Evolutionary conservation across 2,113 vertebrate genomes (phyloP).

Genomic region (Dryoscopus gambensis): DNA sequence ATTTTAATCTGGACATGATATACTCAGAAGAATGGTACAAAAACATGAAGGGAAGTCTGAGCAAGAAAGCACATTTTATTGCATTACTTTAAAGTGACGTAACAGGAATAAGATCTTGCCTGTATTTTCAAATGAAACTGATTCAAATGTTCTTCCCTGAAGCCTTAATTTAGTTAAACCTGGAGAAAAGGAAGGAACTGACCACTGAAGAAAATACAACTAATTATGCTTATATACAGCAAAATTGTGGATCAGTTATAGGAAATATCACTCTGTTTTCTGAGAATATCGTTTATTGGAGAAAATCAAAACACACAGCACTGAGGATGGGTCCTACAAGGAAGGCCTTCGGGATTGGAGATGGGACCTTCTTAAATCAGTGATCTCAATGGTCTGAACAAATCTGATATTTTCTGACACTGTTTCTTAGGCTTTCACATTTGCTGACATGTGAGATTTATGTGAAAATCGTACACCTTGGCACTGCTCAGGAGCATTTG

Average conservation of each 20-base stretch:
- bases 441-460: constrained; percentile 33
- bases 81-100: neutral
- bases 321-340: neutral
- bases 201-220: neutral
- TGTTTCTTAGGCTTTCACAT: neutral
- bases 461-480: neutral
- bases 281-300: neutral
- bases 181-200: neutral
- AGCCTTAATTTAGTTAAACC: neutral
- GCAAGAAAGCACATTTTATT: neutral
- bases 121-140: neutral
- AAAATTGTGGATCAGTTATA: neutral
- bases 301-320: neutral
- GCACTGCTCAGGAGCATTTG: neutral
- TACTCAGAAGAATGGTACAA: neutral
- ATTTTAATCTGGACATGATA: neutral
- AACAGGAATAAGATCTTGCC: neutral
- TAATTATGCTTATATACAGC: neutral
- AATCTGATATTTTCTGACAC: neutral
- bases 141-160: neutral
- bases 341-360: neutral
- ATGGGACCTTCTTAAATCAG: neutral
- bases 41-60: neutral
- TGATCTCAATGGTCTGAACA: neutral
- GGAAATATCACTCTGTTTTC: neutral